These are phyloP conservation scores for Athene cunicularia DNA, from an alignment of 2,113 vertebrate genomes.

Conservation along the genomic window DNA sequence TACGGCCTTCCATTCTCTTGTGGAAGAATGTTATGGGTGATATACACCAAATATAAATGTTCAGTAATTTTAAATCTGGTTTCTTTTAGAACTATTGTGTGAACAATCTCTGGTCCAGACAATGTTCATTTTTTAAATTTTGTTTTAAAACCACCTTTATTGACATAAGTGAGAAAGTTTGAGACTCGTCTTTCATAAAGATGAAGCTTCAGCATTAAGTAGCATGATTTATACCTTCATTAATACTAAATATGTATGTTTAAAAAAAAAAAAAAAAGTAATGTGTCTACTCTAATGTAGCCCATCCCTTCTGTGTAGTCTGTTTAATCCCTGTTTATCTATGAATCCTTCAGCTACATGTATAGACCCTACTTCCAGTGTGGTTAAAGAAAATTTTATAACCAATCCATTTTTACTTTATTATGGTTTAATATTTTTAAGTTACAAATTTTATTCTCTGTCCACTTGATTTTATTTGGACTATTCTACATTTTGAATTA, in stretches of 20 bases:
- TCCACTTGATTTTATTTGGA: not conserved
- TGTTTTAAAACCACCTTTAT: not conserved
- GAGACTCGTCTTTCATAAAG: not conserved
- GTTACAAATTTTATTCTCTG: not conserved
- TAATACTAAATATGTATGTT: not conserved
- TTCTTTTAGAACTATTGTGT: not conserved
- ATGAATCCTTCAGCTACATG: not conserved
- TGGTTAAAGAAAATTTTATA: not conserved
- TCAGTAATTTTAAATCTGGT: not conserved
- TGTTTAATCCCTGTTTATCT: not conserved
- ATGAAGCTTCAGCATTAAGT: not conserved
- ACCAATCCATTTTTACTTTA: not conserved
- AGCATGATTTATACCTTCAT: not conserved
- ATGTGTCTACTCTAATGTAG: not conserved
- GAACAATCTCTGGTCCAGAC: not conserved
- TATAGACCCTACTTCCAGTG: not conserved
- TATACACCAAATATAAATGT: not conserved
- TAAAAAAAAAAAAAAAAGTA: not conserved
- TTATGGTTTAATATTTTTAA: not conserved
- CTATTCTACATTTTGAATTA: not conserved
- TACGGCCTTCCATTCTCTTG: not conserved
- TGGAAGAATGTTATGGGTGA: not conserved
- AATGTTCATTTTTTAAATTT: not conserved
- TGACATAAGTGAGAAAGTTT: not conserved
- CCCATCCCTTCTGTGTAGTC: not conserved